Evolutionary conservation across 1,140 invertebrate species (phyloP), one percentile per base, ranked within the genome.

Genomic region (Macrosteles quadrilineatus): DNA sequence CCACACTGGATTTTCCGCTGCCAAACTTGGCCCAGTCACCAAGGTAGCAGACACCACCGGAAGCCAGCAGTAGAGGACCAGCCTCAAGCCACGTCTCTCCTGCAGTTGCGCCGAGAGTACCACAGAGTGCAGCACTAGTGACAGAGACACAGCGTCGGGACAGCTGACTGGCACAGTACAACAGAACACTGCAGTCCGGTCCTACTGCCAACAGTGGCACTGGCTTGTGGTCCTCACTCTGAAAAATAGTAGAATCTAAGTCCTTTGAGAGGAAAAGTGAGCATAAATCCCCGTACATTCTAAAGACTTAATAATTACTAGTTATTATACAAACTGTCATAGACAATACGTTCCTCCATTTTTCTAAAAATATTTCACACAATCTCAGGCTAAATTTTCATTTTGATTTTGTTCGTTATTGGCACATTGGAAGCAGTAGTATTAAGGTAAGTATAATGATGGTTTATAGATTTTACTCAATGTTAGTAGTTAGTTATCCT

Each of bases 1-100:
- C 32, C 2, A 66, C 25, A 23, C 63, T 66, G 40, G 32, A 43
- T 1, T 30, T 29, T 9, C 63, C 40, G 17, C 17, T 19, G 1
- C 63, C 63, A 45, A 66, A 66, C 63, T 66, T 66, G 17, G 63
- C 67, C 73, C 73, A 74, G 43, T 74, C 69, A 1, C 73, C 73
- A 1, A 74, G 27, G 21, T 67, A 70, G 47, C 72, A 74, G 3
- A 73, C 69, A 23, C 73, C 73, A 57, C 47, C 40, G 23, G 65
- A 32, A 17, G 73, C 72, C 1, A 74, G 50, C 21, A 74, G 30
- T 14, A 74, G 63, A 12, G 72, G 31, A 29, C 73, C 73, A 0
- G 73, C 72, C 43, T 74, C 72, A 6, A 67, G 14, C 72, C 73
- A 74, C 40, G 31, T 27, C 0, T 27, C 30, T 1, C 71, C 71